Base-by-base conservation (phyloP, 1,140 invertebrate genomes). In the Eubasilissa regina region DNA sequence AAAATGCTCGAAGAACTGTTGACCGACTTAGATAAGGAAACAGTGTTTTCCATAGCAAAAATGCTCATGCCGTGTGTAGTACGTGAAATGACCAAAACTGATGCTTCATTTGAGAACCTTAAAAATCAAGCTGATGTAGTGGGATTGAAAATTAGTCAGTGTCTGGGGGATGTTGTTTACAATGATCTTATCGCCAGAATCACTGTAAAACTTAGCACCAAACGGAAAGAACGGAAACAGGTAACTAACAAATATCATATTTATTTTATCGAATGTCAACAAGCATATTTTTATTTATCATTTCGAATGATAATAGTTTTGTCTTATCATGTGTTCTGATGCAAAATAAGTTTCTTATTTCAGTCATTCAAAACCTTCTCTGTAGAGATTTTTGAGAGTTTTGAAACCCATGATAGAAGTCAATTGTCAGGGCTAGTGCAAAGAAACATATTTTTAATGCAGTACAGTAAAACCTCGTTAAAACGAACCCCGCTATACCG, bases 1-100 rank as follows among this genome's bases (percentile, higher is more conserved):
- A 93, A 94, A 84, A 95, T 92, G 90, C 89, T 93, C 35, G 93
- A 91, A 35, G 93, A 92, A 1, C 79, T 94, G 44, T 84, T 90
- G 43, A 83, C 90, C 21, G 90, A 90, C 51, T 84, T 94, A 44
- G 88, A 90, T 4, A 81, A 88, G 53, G 87, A 91, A 1, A 85
- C 87, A 77, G 83, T 94, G 6, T 80, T 86, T 12, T 81, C 86
- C 7, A 83, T 93, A 64, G 83, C 93, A 13, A 87, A 87, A 73
- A 88, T 90, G 80, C 86, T 94, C 53, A 86, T 95, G 83, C 90
- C 91, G 15, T 92, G 93, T 9, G 84, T 95, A 10, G 90, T 91
- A 11, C 87, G 94, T 78, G 94, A 95, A 86, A 89, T 93, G 85
- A 85, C 88, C 3, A 89, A 87, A 1, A 87, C 83, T 4, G 89